A percentile compares a stretch with the other conserved stretches of the same genome.
Conservation (phyloP, 2,113 vertebrate genomes). For the Gymnocephalus cernua region DNA sequence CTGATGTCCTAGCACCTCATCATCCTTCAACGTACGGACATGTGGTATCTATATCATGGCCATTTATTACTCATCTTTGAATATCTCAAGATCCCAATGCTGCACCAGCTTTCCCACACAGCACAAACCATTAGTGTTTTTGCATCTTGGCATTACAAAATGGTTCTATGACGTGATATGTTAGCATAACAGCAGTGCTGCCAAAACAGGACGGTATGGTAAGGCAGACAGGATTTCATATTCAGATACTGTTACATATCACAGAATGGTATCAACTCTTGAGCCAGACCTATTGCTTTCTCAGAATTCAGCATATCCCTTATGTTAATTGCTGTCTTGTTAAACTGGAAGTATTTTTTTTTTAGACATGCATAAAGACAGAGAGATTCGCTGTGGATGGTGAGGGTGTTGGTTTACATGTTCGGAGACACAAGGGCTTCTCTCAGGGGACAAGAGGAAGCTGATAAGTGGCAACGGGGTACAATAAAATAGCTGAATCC, state of each 20-base stretch:
- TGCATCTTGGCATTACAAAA: conserved; percentile 50
- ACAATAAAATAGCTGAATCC: conserved; percentile 22
- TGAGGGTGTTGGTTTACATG: conserved; percentile 17
- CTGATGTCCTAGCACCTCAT: conserved; percentile 75
- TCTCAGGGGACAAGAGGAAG: conserved; percentile 19
- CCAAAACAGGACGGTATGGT: conserved; percentile 56
- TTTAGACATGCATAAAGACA: conserved; percentile 13
- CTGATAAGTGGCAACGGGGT: conserved; percentile 33
- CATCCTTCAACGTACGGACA: conserved; percentile 64
- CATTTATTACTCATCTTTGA: conserved; percentile 69
- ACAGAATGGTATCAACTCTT: conserved; percentile 35
- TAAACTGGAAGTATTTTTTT: conserved; percentile 31
- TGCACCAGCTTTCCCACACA: conserved; percentile 63
- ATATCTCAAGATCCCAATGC: conserved; percentile 52
- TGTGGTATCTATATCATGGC: conserved; percentile 76
- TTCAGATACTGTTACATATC: conserved; percentile 46
- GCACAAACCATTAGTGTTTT: conserved; percentile 60
- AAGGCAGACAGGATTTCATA: conserved; percentile 39
- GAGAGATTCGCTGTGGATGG: conserved; percentile 20
- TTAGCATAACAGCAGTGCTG: conserved; percentile 51
- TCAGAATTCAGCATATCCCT: conserved; percentile 31
- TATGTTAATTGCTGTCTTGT: conserved; percentile 33
- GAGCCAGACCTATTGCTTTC: conserved; percentile 46
- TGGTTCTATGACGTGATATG: conserved; percentile 48
- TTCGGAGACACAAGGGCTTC: conserved; percentile 15